phyloP scores from a whole-genome alignment of 2,113 vertebrate genomes.

The Diphyllodes magnificus region DNA sequence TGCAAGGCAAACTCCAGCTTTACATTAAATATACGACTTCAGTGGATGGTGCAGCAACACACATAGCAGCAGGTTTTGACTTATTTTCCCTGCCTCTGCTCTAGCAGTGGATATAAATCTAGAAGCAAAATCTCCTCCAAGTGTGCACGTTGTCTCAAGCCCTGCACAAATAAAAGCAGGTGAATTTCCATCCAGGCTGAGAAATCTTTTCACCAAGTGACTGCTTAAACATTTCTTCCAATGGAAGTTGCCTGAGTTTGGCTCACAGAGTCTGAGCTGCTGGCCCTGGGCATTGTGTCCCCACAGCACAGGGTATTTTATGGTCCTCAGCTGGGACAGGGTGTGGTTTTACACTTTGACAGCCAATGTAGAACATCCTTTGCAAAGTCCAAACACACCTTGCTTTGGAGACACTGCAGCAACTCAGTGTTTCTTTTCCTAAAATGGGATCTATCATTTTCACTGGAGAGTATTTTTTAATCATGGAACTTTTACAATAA shows the following conservation, averaged over 20 bases:
- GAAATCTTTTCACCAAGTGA: not conserved
- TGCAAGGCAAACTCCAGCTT: not conserved
- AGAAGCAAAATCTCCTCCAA: not conserved
- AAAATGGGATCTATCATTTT: not conserved
- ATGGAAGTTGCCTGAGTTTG: not conserved
- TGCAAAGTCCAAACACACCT: not conserved
- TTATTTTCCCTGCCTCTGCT: not conserved
- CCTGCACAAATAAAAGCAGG: not conserved
- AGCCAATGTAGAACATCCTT: not conserved
- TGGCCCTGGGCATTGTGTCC: not conserved
- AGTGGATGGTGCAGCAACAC: not conserved
- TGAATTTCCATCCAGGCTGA: not conserved
- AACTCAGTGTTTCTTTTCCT: not conserved
- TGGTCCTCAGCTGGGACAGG: fast-evolving
- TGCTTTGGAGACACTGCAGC: not conserved
- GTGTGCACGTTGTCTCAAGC: not conserved
- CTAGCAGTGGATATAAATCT: not conserved
- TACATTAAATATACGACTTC: not conserved
- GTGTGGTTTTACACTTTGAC: fast-evolving
- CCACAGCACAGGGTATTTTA: no score
- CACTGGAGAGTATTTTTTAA: not conserved
- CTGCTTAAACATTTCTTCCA: not conserved
- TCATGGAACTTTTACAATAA: not conserved
- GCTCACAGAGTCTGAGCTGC: not conserved
- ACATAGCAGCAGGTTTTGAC: not conserved